A percentile compares a stretch with the other conserved stretches of the same genome.
Evolutionary conservation across 2,113 vertebrate species (phyloP).

Genomic region (Ammodytes dubius): DNA sequence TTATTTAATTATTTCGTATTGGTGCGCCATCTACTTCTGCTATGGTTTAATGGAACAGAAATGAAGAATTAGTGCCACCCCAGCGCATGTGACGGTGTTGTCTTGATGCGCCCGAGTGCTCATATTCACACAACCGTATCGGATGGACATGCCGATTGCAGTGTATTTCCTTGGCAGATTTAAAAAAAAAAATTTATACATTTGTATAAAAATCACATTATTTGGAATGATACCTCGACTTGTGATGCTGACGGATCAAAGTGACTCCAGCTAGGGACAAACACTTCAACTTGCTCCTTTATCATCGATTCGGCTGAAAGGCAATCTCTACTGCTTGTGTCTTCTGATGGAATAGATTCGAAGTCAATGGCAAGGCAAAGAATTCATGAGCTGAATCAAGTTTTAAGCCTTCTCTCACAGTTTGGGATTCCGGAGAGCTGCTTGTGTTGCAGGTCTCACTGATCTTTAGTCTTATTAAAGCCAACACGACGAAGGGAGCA

Average conservation of each 20-base stretch:
- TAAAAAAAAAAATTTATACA: no score
- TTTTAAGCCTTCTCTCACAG: background rate
- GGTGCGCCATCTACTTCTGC: background rate
- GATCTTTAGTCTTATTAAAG: background rate
- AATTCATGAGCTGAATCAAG: conserved; percentile 5
- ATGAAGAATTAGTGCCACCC: background rate
- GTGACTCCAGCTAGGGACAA: background rate
- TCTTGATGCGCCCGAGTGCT: background rate
- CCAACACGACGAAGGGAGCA: conserved; percentile 8
- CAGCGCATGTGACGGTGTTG: no score
- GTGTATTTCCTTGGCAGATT: no score
- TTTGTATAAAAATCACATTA: background rate
- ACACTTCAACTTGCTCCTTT: background rate
- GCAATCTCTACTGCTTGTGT: background rate
- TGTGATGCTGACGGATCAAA: background rate
- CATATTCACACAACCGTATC: background rate
- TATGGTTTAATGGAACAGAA: background rate
- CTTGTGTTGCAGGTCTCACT: background rate
- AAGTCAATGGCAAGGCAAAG: conserved; percentile 8
- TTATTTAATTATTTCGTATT: background rate
- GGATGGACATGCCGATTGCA: background rate
- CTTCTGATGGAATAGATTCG: background rate
- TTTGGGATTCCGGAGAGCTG: background rate
- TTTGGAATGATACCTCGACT: background rate
- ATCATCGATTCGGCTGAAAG: background rate